Evolutionary conservation across 37 sponge, comb jelly and placozoan species (phyloP).

Genomic region (Oopsacas minuta): DNA sequence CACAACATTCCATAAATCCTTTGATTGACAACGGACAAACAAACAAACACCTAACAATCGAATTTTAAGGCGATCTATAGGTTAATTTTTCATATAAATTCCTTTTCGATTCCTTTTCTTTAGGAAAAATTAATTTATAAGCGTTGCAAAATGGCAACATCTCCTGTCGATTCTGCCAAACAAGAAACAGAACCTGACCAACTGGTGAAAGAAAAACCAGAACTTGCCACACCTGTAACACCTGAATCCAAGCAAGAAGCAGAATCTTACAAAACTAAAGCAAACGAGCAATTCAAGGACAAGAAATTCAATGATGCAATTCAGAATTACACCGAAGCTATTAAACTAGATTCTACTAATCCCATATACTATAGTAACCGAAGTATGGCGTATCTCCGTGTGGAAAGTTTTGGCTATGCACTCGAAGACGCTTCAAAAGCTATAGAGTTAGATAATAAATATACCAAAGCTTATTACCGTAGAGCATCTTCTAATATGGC

Average conservation of each 20-base stretch:
- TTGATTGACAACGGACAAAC: no score
- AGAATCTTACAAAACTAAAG: background rate
- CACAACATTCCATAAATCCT: no score
- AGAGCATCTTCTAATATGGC: slow-evolving; percentile 96
- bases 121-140: background rate
- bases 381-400: slow-evolving; percentile 71
- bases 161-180: background rate
- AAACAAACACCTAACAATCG: no score
- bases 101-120: no score
- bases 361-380: slow-evolving; percentile 87
- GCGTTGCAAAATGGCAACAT: background rate
- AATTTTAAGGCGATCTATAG: no score
- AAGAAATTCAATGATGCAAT: slow-evolving; percentile 64
- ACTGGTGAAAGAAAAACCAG: background rate
- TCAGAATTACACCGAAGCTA: slow-evolving; percentile 64
- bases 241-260: background rate
- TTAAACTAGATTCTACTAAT: slow-evolving; percentile 43
- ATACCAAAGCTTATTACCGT: slow-evolving; percentile 85
- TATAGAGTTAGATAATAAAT: slow-evolving; percentile 63
- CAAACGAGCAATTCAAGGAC: slow-evolving; percentile 21
- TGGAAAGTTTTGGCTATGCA: slow-evolving; percentile 83
- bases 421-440: slow-evolving; percentile 74
- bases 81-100: no score
- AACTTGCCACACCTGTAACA: background rate
- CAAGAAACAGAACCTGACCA: background rate